Conservation (phyloP, 2,113 vertebrate genomes). For the Poeciliopsis occidentalis region DNA sequence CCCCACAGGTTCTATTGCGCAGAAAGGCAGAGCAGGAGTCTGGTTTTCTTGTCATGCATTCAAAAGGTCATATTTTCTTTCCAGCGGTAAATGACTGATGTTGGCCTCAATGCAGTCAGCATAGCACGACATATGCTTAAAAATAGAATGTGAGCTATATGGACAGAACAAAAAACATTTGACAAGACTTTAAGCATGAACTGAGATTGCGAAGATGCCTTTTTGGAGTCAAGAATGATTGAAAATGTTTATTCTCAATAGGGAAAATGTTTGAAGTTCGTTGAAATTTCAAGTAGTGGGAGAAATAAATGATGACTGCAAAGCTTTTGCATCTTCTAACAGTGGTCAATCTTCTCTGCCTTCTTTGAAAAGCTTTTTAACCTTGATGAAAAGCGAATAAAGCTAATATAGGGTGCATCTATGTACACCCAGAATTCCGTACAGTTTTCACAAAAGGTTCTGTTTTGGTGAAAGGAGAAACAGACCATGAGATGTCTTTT, state of each 20-base stretch:
- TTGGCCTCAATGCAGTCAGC: conserved; percentile 33
- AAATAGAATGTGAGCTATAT: conserved; percentile 29
- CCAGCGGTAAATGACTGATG: conserved; percentile 42
- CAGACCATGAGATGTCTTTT: not conserved
- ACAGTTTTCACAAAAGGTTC: not conserved
- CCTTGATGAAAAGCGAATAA: too few species aligned
- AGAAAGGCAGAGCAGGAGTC: conserved; percentile 24
- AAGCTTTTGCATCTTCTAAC: not conserved
- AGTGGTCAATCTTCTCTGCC: not conserved
- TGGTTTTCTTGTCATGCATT: conserved; percentile 37
- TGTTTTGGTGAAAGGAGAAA: not conserved
- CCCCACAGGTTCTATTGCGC: conserved; percentile 28
- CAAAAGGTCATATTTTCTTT: conserved; percentile 57
- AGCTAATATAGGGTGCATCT: too few species aligned
- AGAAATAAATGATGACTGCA: not conserved
- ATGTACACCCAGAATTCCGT: too few species aligned
- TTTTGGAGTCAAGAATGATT: not conserved
- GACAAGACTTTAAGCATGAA: not conserved
- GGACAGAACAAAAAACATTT: conserved; percentile 3
- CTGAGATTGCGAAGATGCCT: not conserved
- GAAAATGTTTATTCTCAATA: not conserved
- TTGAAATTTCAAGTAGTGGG: not conserved
- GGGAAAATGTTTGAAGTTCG: not conserved
- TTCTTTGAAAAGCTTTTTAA: too few species aligned
- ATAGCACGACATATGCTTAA: conserved; percentile 33